Conservation (phyloP, 2,113 vertebrate genomes). For the Tetraodon nigroviridis region DNA sequence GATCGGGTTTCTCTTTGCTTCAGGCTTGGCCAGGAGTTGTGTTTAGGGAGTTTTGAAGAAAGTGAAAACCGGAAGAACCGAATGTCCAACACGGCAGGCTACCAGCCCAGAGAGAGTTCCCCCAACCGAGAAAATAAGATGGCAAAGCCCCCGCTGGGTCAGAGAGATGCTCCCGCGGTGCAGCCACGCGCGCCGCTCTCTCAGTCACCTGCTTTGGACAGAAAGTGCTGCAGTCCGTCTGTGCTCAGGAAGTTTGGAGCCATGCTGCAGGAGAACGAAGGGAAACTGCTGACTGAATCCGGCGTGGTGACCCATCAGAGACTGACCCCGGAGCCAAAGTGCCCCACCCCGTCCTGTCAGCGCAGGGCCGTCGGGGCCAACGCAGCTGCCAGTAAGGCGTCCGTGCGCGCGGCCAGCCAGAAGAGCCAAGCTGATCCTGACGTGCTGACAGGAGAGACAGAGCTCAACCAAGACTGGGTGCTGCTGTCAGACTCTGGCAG, state of each 20-base stretch:
- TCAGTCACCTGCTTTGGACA: slow-evolving; percentile 63
- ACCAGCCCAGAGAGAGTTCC: slow-evolving; percentile 38
- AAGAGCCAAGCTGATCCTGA: slow-evolving; percentile 74
- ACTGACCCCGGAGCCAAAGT: slow-evolving; percentile 49
- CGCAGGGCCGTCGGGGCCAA: slow-evolving; percentile 62
- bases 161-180: slow-evolving; percentile 70
- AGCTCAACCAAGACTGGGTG: slow-evolving; percentile 51
- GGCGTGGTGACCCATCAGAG: slow-evolving; percentile 62
- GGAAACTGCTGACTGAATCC: slow-evolving; percentile 69
- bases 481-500: slow-evolving; percentile 40
- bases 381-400: slow-evolving; percentile 53
- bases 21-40: slow-evolving; percentile 49
- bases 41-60: slow-evolving; percentile 70
- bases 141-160: slow-evolving; percentile 66
- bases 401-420: slow-evolving; percentile 64
- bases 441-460: slow-evolving; percentile 61
- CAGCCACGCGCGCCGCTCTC: slow-evolving; percentile 76
- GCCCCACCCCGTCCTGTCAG: slow-evolving; percentile 68
- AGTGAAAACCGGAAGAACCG: slow-evolving; percentile 72
- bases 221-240: slow-evolving; percentile 61
- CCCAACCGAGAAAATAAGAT: slow-evolving; percentile 57
- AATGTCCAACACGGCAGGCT: slow-evolving; percentile 48
- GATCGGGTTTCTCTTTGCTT: slow-evolving; percentile 3
- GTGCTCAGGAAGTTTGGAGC: slow-evolving; percentile 70
- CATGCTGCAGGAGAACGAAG: slow-evolving; percentile 72